A percentile compares a stretch with the other conserved stretches of the same genome.
Evolutionary conservation across 2,113 vertebrate species (phyloP).

Genomic region (Nannospalax galili): DNA sequence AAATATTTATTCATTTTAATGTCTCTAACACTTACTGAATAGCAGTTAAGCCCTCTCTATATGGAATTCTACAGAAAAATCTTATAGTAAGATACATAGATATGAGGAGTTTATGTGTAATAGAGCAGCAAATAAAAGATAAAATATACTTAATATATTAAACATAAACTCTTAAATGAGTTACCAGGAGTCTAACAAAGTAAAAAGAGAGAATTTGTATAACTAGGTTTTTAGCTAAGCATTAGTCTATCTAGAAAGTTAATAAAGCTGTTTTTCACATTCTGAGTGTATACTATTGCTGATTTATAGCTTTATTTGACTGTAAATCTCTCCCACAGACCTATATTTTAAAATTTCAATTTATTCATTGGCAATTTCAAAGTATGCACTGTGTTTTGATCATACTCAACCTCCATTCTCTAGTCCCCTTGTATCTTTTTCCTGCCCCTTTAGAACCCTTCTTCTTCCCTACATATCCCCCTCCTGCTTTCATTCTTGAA

Average conservation of each 20-base stretch:
- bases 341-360: background rate
- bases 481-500: background rate
- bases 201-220: background rate
- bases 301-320: constrained; percentile 13
- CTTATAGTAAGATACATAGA: background rate
- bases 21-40: constrained; percentile 52
- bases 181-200: background rate
- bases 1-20: constrained; percentile 68
- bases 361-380: background rate
- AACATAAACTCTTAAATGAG: background rate
- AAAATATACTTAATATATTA: constrained; percentile 18
- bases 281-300: background rate
- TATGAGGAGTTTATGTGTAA: background rate
- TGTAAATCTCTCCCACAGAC: background rate
- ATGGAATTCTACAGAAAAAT: constrained; percentile 30
- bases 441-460: background rate
- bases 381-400: no score
- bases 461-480: no score
- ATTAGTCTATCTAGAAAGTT: background rate
- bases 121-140: background rate
- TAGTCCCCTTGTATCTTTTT: no score
- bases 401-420: no score
- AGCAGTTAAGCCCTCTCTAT: constrained; percentile 25
- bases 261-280: background rate
- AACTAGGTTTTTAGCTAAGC: background rate